Evolutionary conservation across 2,888 invertebrate genomes (phyloP).

Genomic region (Pristionchus exspectatus): DNA sequence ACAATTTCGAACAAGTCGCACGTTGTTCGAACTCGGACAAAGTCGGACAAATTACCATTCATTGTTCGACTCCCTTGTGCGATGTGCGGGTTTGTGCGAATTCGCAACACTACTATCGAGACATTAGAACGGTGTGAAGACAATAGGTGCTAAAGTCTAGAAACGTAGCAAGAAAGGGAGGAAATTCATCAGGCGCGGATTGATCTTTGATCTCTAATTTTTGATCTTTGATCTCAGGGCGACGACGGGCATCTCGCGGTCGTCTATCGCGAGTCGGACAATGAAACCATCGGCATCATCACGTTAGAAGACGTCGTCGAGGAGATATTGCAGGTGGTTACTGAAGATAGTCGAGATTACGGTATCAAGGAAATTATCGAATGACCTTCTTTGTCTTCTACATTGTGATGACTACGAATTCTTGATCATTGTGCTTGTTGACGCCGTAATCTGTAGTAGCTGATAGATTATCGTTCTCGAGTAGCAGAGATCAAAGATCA

Average conservation of each 20-base stretch:
- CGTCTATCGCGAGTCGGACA: neutral
- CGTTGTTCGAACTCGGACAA: no score
- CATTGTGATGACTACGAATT: no score
- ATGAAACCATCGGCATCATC: conserved; percentile 37
- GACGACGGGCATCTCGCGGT: conserved; percentile 46
- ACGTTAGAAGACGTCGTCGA: conserved; percentile 54
- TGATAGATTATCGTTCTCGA: no score
- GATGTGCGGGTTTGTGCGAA: no score
- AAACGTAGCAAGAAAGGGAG: neutral
- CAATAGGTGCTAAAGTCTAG: no score
- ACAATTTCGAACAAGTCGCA: no score
- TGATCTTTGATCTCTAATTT: neutral
- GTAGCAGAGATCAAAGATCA: neutral
- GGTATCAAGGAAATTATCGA: neutral
- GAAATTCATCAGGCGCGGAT: neutral
- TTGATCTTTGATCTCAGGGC: conserved; percentile 43
- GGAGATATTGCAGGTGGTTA: conserved; percentile 51
- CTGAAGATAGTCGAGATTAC: neutral
- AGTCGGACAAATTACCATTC: no score
- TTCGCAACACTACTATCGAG: neutral
- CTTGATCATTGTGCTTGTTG: neutral
- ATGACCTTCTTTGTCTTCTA: neutral
- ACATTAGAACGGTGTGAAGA: neutral
- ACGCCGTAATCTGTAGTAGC: neutral
- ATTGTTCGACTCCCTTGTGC: no score